Conservation (phyloP, 2,888 invertebrate species). For the Chrysolina haemoptera region DNA sequence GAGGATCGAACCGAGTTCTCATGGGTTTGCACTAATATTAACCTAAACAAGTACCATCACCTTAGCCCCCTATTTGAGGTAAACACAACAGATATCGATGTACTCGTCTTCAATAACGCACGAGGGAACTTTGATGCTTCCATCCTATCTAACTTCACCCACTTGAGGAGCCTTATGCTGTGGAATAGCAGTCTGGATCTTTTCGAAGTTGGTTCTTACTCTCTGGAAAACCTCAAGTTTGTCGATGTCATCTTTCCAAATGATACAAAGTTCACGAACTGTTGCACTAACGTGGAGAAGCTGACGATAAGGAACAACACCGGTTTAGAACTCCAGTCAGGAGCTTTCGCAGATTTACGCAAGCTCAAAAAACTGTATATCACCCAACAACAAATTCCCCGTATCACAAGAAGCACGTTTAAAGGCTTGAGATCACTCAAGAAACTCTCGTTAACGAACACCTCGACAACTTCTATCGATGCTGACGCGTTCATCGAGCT, state of each 20-base stretch:
- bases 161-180: slow-evolving; percentile 14
- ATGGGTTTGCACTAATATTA: too few relatives aligned
- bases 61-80: not conserved
- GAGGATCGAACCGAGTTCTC: too few relatives aligned
- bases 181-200: slow-evolving; percentile 2
- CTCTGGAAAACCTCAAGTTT: slow-evolving; percentile 20
- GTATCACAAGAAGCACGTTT: slow-evolving; percentile 31
- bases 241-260: slow-evolving; percentile 9
- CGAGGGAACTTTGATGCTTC: slow-evolving; percentile 16
- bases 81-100: not conserved
- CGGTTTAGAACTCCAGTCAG: slow-evolving; percentile 17
- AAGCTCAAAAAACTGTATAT: slow-evolving; percentile 30
- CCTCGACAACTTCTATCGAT: slow-evolving; percentile 23
- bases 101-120: not conserved
- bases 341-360: slow-evolving; percentile 16
- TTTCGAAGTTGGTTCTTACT: slow-evolving; percentile 21
- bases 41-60: too few relatives aligned
- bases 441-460: slow-evolving; percentile 25
- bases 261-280: slow-evolving; percentile 22
- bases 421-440: slow-evolving; percentile 27
- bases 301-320: slow-evolving; percentile 24
- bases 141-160: slow-evolving; percentile 10
- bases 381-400: slow-evolving; percentile 1
- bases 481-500: slow-evolving; percentile 31
- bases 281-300: slow-evolving; percentile 29